Evolutionary conservation across 2,797 vertebrate species (phyloP).

Genomic region (Centropyge bicolor): DNA sequence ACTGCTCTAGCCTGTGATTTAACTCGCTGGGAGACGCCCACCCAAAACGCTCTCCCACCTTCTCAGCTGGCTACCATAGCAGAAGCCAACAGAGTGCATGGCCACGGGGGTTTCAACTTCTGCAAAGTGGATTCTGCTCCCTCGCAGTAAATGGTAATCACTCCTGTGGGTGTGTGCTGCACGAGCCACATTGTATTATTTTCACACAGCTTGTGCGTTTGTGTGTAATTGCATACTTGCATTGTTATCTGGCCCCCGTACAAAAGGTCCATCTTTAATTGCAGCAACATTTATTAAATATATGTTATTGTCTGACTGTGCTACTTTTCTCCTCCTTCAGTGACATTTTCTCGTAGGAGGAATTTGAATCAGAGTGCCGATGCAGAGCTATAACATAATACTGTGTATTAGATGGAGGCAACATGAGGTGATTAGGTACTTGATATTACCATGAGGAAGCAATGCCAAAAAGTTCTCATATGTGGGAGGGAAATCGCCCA

Average conservation of each 20-base stretch:
- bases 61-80: constrained; percentile 26
- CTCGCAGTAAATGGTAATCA: constrained; percentile 23
- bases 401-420: neutral
- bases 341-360: constrained; percentile 5
- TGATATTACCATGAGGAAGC: neutral
- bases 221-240: constrained; percentile 33
- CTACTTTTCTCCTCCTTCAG: constrained; percentile 18
- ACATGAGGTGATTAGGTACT: constrained; percentile 3
- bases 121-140: constrained; percentile 30
- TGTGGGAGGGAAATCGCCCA: neutral
- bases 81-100: constrained; percentile 14
- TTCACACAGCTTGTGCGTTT: constrained; percentile 2
- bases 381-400: neutral
- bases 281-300: constrained; percentile 37
- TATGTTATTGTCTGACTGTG: constrained; percentile 15
- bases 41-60: constrained; percentile 42
- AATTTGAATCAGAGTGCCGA: constrained; percentile 3
- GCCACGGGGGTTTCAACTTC: neutral
- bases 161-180: constrained; percentile 35
- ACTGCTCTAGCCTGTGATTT: constrained; percentile 62
- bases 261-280: constrained; percentile 31
- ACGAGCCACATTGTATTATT: constrained; percentile 10
- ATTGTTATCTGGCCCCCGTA: constrained; percentile 2
- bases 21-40: constrained; percentile 41
- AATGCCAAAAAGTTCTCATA: neutral